Conservation (phyloP, 1,140 invertebrate species). For the Leucophenga varia region DNA sequence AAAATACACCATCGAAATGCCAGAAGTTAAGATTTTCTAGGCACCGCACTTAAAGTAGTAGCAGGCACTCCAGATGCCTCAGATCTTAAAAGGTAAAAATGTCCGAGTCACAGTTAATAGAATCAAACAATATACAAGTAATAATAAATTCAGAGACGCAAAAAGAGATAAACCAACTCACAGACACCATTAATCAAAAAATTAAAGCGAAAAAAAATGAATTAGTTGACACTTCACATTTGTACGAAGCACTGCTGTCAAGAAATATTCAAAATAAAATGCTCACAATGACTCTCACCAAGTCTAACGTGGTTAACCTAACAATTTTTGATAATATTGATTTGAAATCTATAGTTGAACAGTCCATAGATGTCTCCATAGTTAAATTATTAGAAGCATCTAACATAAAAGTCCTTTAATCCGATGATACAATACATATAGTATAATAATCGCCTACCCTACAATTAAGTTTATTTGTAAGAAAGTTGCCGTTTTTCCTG, state of each 20-base stretch:
- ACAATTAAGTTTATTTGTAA: too few species aligned
- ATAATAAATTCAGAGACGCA: not conserved
- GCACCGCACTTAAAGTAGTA: conserved; percentile 5
- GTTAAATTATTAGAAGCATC: conserved; percentile 3
- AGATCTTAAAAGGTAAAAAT: not conserved
- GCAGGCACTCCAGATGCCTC: conserved; percentile 6
- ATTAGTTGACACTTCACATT: not conserved
- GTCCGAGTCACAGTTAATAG: not conserved
- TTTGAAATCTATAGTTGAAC: conserved; percentile 5
- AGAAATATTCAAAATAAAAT: conserved; percentile 7
- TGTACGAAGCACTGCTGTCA: not conserved
- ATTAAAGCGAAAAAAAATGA: conserved; percentile 1
- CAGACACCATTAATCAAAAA: not conserved
- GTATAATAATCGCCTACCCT: too few species aligned
- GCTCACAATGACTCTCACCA: conserved; percentile 8
- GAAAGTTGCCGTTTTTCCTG: too few species aligned
- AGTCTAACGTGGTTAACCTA: conserved; percentile 2
- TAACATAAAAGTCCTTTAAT: conserved; percentile 1
- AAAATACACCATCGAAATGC: too few species aligned
- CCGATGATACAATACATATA: too few species aligned
- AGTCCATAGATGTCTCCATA: conserved; percentile 5
- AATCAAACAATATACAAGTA: not conserved
- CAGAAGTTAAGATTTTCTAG: too few species aligned
- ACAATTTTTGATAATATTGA: conserved; percentile 7
- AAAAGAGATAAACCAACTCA: conserved; percentile 1